Percentiles rank a stretch among this genome's conserved stretches.
These are phyloP conservation scores for Cyprinodon brontotheroides DNA, from an alignment of 2,113 vertebrate genomes.

Conservation along the genomic window DNA sequence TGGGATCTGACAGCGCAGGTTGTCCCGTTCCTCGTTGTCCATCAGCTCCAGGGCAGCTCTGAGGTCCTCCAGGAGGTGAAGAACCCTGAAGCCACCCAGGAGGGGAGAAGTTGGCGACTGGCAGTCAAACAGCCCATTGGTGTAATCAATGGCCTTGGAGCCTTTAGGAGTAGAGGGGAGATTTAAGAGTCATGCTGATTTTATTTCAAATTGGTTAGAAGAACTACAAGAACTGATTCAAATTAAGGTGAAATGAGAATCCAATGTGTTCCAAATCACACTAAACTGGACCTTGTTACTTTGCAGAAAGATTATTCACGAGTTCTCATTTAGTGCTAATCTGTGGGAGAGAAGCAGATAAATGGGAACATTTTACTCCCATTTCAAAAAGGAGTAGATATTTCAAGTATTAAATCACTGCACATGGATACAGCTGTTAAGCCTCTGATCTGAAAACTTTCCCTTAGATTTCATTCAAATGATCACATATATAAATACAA, in stretches of 20 bases:
- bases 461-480: neutral
- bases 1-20: conserved; percentile 90
- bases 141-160: conserved; percentile 95
- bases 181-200: neutral
- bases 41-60: conserved; percentile 90
- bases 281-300: neutral
- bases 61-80: conserved; percentile 94
- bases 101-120: conserved; percentile 96
- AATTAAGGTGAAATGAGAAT: neutral
- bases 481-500: no score
- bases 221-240: neutral
- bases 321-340: conserved; percentile 6
- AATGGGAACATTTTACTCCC: neutral
- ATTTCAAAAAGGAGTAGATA: neutral
- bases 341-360: neutral
- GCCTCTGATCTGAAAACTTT: neutral
- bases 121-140: conserved; percentile 96
- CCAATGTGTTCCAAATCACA: conserved; percentile 1
- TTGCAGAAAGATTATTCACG: conserved; percentile 4
- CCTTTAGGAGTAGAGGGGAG: conserved; percentile 70
- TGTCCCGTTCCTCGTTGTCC: conserved; percentile 89
- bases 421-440: neutral
- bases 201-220: neutral
- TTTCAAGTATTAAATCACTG: neutral
- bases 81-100: conserved; percentile 88